Conservation (phyloP, 2,888 invertebrate genomes). For the Vesta saturnalis region DNA sequence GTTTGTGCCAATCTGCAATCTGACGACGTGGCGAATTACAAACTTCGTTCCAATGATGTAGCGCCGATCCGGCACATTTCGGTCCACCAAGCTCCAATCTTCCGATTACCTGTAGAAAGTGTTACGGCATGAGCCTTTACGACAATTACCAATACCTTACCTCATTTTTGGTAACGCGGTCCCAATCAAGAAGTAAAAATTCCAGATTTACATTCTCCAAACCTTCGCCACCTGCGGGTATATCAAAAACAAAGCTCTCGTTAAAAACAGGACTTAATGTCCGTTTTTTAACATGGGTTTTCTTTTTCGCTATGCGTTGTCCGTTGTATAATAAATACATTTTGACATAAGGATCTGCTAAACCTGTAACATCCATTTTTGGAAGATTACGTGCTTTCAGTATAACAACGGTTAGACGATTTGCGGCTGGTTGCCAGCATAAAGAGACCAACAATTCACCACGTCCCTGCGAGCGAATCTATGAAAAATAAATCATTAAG, state of each 20-base stretch:
- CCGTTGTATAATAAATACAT: constrained; percentile 96
- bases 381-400: constrained; percentile 97
- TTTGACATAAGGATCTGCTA: constrained; percentile 98
- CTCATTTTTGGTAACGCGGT: constrained; percentile 98
- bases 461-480: constrained; percentile 93
- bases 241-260: constrained; percentile 98
- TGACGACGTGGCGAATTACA: constrained; percentile 96
- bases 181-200: constrained; percentile 94
- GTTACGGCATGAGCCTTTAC: too few species aligned
- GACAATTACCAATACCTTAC: constrained; percentile 63
- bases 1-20: constrained; percentile 99
- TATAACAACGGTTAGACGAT: constrained; percentile 94
- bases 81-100: constrained; percentile 90
- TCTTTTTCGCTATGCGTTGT: constrained; percentile 98
- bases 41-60: constrained; percentile 98
- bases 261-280: constrained; percentile 99
- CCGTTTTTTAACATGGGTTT: constrained; percentile 98
- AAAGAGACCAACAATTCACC: constrained; percentile 95
- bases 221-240: constrained; percentile 78
- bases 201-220: constrained; percentile 87
- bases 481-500: constrained; percentile 28
- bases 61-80: constrained; percentile 81
- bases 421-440: constrained; percentile 98
- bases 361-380: constrained; percentile 97
- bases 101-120: constrained; percentile 93